phyloP scores from a whole-genome alignment of 2,113 vertebrate species.

The Saguinus imperator region DNA sequence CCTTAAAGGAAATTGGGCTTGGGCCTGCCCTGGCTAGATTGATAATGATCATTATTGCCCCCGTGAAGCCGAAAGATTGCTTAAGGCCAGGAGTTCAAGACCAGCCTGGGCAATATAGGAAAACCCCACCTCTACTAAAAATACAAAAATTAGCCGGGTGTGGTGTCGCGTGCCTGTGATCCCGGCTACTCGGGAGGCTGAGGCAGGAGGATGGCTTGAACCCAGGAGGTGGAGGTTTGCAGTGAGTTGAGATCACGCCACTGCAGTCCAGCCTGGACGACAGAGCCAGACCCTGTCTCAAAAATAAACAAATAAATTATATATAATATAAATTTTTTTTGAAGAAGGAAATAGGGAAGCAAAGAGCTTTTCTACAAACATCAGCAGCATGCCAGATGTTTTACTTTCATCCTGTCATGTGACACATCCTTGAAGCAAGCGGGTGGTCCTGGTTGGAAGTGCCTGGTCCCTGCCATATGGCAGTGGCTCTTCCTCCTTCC shows the following conservation, averaged over 20 bases:
- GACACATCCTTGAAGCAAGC: not conserved
- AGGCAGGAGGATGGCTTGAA: not conserved
- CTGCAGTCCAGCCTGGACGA: not conserved
- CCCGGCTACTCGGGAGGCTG: not conserved
- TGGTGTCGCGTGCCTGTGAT: not conserved
- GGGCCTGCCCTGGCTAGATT: too few relatives aligned
- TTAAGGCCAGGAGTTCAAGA: not conserved
- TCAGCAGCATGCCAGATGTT: not conserved
- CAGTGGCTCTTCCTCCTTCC: not conserved
- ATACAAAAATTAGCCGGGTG: not conserved
- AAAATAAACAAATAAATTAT: not conserved
- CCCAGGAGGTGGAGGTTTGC: not conserved
- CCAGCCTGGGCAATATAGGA: not conserved
- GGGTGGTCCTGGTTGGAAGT: not conserved
- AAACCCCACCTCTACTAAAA: not conserved
- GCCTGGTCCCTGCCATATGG: not conserved
- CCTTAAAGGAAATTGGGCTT: not conserved
- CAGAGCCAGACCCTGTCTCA: not conserved
- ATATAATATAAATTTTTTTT: not conserved
- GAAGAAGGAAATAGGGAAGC: not conserved
- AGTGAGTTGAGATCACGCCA: not conserved
- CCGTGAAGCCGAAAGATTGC: not conserved
- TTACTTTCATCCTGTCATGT: accelerated
- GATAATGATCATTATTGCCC: too few relatives aligned
- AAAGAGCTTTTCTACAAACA: too few relatives aligned